Base-by-base conservation (phyloP, 2,888 invertebrate genomes). In the Chironomus riparius region DNA sequence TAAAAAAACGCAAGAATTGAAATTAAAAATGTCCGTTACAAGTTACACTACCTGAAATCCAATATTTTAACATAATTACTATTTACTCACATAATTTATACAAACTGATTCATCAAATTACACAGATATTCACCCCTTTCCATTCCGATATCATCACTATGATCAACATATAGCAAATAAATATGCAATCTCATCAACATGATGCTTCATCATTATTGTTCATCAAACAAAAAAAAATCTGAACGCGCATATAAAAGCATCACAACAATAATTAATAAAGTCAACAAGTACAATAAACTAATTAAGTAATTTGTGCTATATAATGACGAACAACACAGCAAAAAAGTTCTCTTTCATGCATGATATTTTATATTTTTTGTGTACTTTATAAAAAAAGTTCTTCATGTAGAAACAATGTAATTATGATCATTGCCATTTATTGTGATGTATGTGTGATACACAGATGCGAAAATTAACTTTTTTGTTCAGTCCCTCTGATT, bases 401-500 rank as follows among this genome's bases (percentile, higher is more conserved):
- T 56, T 56, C 56, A 56, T 56, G 56, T 56, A 56, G 71, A 47
- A 71, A 71, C 71, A 71, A 71, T 71, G 72, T 38, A 72, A 72
- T 62, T 28, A 72, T 61, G 47, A 72, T 72, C 72, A 72, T 72
- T n/a, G 56, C 47, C 38, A n/a, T 38, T 13, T 21, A 21, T 70
- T 12, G 48, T 65, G 65, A 65, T 65, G 65, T 56, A 18, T 56
- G 56, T 56, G 18, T 56, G 56, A 56, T 24, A 47, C 47, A 74
- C 74, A 74, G 68, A 68, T 74, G 74, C 24, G 68, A 61, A 72
- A 61, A 72, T 62, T 70, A 50, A 70, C 70, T 70, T 50, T n/a
- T 50, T 3, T 50, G 22, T 50, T 50, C 70, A 15, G 47, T 70
- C 68, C 6, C 28, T 24, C 4, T 3, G 28, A 28, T 6, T 28